Percentiles rank a stretch among this genome's conserved stretches.
Conservation (phyloP, 1,140 invertebrate genomes). For the Diabrotica virgifera region DNA sequence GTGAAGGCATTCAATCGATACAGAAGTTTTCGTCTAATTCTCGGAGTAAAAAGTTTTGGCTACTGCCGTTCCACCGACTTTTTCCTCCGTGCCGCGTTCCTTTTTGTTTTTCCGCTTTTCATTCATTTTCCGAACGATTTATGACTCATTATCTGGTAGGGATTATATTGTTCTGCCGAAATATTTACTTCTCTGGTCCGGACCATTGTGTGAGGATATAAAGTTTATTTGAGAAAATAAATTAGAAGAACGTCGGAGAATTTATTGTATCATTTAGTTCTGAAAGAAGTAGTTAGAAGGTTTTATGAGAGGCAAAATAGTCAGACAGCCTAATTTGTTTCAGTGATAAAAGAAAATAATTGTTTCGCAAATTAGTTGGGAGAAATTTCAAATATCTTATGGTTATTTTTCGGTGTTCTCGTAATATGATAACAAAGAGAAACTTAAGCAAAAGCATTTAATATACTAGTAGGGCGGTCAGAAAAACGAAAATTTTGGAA, state of each 20-base stretch:
- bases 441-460: no score
- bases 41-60: neutral
- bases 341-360: neutral
- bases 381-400: neutral
- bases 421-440: no score
- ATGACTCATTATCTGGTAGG: slow-evolving; percentile 26
- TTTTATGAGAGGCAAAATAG: slow-evolving; percentile 10
- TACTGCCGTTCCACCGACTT: slow-evolving; percentile 13
- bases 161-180: slow-evolving; percentile 24
- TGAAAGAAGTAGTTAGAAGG: slow-evolving; percentile 14
- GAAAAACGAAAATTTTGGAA: no score
- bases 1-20: no score
- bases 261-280: slow-evolving; percentile 14
- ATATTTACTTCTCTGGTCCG: slow-evolving; percentile 24
- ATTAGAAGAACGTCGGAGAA: slow-evolving; percentile 10
- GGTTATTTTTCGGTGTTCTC: no score
- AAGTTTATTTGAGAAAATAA: slow-evolving; percentile 18
- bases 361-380: neutral
- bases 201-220: slow-evolving; percentile 17
- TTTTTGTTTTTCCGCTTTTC: slow-evolving; percentile 16
- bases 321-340: slow-evolving; percentile 11
- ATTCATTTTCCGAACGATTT: slow-evolving; percentile 27
- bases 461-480: no score
- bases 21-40: neutral
- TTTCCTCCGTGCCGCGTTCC: slow-evolving; percentile 8